These are phyloP conservation scores for Orcinus orca DNA, from an alignment of 2,113 vertebrate species.

Conservation along the genomic window DNA sequence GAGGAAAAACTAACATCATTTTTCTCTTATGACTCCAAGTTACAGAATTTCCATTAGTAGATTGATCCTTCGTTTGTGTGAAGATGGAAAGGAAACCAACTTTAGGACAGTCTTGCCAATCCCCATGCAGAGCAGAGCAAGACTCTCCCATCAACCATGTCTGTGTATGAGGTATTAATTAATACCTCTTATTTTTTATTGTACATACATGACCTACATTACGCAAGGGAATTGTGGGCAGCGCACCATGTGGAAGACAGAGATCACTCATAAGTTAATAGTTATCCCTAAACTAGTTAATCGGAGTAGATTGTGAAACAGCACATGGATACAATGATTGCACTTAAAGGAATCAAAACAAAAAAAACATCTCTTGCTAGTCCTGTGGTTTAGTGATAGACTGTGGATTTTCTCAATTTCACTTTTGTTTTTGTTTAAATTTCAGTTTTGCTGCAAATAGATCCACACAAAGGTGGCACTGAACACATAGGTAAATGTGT, in stretches of 20 bases:
- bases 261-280: conserved; percentile 73
- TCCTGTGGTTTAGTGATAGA: background rate
- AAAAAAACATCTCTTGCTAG: background rate
- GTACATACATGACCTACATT: conserved; percentile 71
- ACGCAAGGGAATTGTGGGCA: conserved; percentile 69
- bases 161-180: conserved; percentile 72
- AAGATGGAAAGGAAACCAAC: background rate
- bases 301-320: conserved; percentile 53
- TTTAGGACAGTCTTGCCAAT: conserved; percentile 28
- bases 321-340: conserved; percentile 53
- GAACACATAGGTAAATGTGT: conserved; percentile 69
- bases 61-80: conserved; percentile 63
- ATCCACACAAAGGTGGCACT: conserved; percentile 70
- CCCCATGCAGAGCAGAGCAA: background rate
- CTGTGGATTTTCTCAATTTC: conserved; percentile 52
- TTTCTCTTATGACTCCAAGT: conserved; percentile 40
- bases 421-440: conserved; percentile 65
- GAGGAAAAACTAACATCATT: background rate
- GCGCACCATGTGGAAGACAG: conserved; percentile 40
- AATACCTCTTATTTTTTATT: conserved; percentile 75
- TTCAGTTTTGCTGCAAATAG: conserved; percentile 72
- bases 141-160: background rate
- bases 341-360: background rate
- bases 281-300: conserved; percentile 63
- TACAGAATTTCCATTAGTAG: conserved; percentile 66